Evolutionary conservation across 1,140 invertebrate species (phyloP).

Genomic region (Triops longicaudatus): DNA sequence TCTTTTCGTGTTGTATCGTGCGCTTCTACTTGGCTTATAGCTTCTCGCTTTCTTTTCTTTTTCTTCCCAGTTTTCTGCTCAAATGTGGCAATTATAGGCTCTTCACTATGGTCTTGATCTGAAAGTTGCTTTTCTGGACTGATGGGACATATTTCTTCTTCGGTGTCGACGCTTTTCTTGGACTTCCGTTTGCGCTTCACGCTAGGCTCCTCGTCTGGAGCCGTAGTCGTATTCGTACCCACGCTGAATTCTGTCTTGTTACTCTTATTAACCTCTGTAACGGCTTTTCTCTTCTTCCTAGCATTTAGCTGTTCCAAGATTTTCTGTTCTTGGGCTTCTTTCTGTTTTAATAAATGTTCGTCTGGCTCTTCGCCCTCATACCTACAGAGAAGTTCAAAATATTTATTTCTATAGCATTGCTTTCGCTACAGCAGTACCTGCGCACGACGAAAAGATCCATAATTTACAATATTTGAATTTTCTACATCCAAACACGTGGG

Average conservation of each 20-base stretch:
- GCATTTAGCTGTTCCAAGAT: slow-evolving; percentile 23
- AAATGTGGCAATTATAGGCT: neutral
- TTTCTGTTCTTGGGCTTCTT: slow-evolving; percentile 19
- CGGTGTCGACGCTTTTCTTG: neutral
- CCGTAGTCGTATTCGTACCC: neutral
- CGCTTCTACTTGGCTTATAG: neutral
- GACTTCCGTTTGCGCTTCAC: neutral
- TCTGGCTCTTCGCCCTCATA: neutral
- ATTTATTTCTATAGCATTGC: neutral
- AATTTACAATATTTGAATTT: slow-evolving; percentile 2
- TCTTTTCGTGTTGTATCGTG: neutral
- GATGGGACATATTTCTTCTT: slow-evolving; percentile 1
- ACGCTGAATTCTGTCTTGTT: neutral
- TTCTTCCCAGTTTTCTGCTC: slow-evolving; percentile 17
- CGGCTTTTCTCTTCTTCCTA: slow-evolving; percentile 9
- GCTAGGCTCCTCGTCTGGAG: neutral
- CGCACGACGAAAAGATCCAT: slow-evolving; percentile 18
- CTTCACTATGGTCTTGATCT: slow-evolving; percentile 29
- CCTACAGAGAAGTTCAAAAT: neutral
- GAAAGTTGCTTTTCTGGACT: slow-evolving; percentile 22
- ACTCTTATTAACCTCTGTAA: neutral
- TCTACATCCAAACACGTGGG: neutral
- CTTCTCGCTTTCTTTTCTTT: slow-evolving; percentile 8
- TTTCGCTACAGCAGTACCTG: slow-evolving; percentile 7
- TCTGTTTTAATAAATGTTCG: neutral